phyloP scores from a whole-genome alignment of 2,888 invertebrate genomes.

The Epirrhoe tristata region DNA sequence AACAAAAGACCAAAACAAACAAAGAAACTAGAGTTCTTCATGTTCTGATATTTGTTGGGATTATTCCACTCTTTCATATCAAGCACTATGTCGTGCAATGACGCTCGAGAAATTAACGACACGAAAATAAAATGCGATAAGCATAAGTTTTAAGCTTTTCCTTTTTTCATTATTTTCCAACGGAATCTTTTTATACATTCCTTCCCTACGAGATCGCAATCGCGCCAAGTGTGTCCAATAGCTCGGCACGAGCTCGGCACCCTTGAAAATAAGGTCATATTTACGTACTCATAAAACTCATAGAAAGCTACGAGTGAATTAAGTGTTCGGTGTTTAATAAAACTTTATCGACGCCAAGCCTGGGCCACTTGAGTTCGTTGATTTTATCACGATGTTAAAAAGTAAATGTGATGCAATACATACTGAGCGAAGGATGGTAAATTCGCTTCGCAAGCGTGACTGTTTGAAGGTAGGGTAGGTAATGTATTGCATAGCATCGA shows the following conservation, averaged over 20 bases:
- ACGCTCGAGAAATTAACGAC: too few species aligned
- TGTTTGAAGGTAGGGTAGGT: conserved; percentile 7
- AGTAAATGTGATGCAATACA: conserved; percentile 37
- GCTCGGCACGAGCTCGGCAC: conserved; percentile 23
- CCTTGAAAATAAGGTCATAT: conserved; percentile 32
- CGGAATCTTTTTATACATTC: background rate
- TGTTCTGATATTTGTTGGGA: too few species aligned
- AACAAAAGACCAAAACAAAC: too few species aligned
- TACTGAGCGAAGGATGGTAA: conserved; percentile 11
- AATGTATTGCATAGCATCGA: background rate
- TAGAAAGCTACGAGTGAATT: conserved; percentile 41
- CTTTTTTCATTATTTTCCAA: background rate
- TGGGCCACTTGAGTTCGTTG: conserved; percentile 40
- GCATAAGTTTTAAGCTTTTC: too few species aligned
- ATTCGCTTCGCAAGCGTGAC: conserved; percentile 14
- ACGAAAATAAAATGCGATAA: too few species aligned
- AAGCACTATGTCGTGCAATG: too few species aligned
- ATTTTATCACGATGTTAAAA: conserved; percentile 49
- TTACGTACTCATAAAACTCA: conserved; percentile 41
- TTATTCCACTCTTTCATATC: too few species aligned
- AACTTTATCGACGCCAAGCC: conserved; percentile 51
- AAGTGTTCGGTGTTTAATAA: conserved; percentile 51
- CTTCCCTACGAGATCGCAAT: conserved; percentile 14
- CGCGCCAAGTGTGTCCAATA: conserved; percentile 23
- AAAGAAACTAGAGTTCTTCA: too few species aligned